Evolutionary conservation across 2,888 invertebrate species (phyloP).

Genomic region (Chrysolina americana): DNA sequence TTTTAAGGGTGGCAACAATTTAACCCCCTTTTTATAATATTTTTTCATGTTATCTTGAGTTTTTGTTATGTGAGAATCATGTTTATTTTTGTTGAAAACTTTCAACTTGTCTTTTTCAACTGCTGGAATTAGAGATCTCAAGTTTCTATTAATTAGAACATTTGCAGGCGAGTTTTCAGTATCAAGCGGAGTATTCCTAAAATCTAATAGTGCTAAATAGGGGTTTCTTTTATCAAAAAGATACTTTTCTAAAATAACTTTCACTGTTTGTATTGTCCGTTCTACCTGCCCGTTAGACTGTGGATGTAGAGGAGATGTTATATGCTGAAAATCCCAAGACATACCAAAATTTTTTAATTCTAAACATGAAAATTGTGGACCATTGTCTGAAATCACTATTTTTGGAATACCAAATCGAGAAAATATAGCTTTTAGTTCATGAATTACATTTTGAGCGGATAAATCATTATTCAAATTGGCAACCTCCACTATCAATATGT

Average conservation of each 20-base stretch:
- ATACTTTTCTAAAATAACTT: background rate
- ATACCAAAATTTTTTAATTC: background rate
- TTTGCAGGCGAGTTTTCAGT: background rate
- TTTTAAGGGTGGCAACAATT: too few species aligned
- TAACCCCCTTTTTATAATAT: too few species aligned
- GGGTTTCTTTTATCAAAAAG: too few species aligned
- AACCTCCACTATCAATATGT: background rate
- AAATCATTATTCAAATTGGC: background rate
- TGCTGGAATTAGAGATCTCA: background rate
- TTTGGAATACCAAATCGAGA: background rate
- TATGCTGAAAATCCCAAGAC: background rate
- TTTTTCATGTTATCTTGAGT: too few species aligned
- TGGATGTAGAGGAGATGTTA: background rate
- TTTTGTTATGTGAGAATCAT: background rate
- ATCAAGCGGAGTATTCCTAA: background rate
- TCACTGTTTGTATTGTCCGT: background rate
- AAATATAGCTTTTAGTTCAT: background rate
- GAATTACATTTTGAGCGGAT: background rate
- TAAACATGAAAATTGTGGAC: background rate
- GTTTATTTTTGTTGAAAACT: background rate
- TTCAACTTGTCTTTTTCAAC: background rate
- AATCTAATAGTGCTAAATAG: too few species aligned
- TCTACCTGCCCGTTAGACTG: background rate
- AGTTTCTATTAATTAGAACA: background rate
- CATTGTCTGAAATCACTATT: background rate